phyloP scores from a whole-genome alignment of 2,888 invertebrate genomes.

The Erebia aethiops region DNA sequence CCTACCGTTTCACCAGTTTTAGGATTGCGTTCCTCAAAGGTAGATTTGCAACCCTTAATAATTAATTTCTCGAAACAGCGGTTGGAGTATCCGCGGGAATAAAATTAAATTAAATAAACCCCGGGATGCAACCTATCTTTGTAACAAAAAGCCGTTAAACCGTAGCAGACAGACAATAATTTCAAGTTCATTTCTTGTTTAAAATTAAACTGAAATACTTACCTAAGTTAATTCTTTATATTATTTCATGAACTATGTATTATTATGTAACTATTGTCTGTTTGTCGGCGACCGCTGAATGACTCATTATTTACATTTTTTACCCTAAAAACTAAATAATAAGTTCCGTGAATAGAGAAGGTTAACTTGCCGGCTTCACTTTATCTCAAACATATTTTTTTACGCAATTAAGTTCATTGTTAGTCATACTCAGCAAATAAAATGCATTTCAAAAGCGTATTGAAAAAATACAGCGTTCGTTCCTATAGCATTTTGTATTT shows the following conservation, averaged over 20 bases:
- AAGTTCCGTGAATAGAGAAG: slow-evolving; percentile 16
- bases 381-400: not conserved
- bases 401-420: not conserved
- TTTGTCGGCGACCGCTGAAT: not conserved
- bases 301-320: slow-evolving; percentile 19
- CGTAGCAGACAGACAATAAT: not conserved
- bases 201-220: not conserved
- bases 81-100: too few species aligned
- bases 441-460: too few species aligned
- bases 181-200: not conserved
- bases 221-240: not conserved
- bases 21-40: too few species aligned
- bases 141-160: too few species aligned
- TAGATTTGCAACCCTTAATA: too few species aligned
- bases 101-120: too few species aligned
- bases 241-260: slow-evolving; percentile 10
- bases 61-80: too few species aligned
- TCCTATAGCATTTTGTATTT: too few species aligned
- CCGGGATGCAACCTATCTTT: too few species aligned
- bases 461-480: too few species aligned
- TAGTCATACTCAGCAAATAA: too few species aligned
- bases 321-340: slow-evolving; percentile 5
- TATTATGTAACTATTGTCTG: not conserved
- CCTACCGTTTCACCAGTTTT: too few species aligned
- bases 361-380: slow-evolving; percentile 1